phyloP scores from a whole-genome alignment of 2,113 vertebrate genomes.

The Silurus meridionalis region DNA sequence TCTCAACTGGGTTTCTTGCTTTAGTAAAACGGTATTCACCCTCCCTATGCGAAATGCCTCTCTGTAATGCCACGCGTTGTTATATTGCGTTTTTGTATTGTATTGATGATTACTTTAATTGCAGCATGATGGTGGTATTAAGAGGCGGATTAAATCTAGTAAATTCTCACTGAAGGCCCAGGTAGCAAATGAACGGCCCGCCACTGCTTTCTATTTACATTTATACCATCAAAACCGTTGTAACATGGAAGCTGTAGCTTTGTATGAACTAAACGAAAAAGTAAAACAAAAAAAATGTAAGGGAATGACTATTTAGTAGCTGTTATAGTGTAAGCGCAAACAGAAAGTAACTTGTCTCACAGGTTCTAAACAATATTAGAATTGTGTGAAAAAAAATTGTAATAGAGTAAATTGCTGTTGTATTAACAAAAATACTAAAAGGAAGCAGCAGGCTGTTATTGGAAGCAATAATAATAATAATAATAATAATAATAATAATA shows the following conservation, averaged over 20 bases:
- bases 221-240: background rate
- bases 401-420: background rate
- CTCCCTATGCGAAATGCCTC: too few species aligned
- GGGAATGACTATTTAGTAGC: background rate
- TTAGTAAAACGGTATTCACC: too few species aligned
- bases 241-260: background rate
- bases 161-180: too few species aligned
- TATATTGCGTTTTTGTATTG: too few species aligned
- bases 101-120: too few species aligned
- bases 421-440: too few species aligned
- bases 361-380: background rate
- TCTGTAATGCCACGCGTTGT: too few species aligned
- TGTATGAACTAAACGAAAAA: too few species aligned
- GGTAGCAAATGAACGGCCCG: too few species aligned
- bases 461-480: background rate
- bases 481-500: background rate
- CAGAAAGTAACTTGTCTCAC: background rate
- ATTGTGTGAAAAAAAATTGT: background rate
- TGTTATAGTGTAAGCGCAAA: background rate
- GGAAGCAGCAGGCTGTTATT: background rate
- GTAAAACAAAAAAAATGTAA: background rate
- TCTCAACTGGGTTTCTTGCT: too few species aligned
- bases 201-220: background rate
- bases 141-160: too few species aligned
- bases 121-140: too few species aligned